These are phyloP conservation scores for Dyspetes luteomarginatus DNA, from an alignment of 2,888 invertebrate genomes.

Conservation along the genomic window DNA sequence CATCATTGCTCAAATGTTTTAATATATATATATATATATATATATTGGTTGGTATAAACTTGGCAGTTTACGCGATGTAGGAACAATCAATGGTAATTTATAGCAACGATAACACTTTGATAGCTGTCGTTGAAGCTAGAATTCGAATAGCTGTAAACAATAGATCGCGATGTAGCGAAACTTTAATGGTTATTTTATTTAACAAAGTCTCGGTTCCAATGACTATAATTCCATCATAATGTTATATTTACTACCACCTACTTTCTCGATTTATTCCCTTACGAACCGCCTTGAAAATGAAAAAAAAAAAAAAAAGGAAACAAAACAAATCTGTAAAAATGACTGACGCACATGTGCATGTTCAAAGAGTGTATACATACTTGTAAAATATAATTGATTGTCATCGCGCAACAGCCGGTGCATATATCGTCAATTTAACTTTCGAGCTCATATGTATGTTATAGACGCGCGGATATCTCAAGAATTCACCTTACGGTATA, in stretches of 20 bases:
- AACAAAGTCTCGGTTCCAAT: conserved; percentile 34
- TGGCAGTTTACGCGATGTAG: conserved; percentile 25
- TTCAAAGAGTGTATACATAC: conserved; percentile 12
- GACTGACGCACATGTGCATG: background rate
- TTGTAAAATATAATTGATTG: conserved; percentile 52
- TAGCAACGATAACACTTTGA: conserved; percentile 46
- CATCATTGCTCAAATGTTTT: background rate
- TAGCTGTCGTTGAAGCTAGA: conserved; percentile 19
- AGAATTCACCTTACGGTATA: conserved; percentile 41
- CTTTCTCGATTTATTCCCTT: conserved; percentile 36
- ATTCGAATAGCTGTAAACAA: conserved; percentile 49
- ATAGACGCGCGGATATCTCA: conserved; percentile 8
- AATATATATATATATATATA: background rate
- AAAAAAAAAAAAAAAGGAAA: conserved; percentile 6
- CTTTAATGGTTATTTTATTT: conserved; percentile 49
- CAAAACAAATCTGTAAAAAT: conserved; percentile 4
- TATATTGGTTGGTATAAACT: conserved; percentile 21
- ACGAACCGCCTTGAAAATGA: background rate
- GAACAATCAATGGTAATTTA: conserved; percentile 48
- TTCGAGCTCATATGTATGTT: conserved; percentile 16
- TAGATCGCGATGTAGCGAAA: conserved; percentile 34
- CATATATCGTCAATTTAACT: conserved; percentile 36
- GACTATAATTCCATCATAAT: conserved; percentile 41
- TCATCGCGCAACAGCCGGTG: conserved; percentile 27
- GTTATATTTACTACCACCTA: conserved; percentile 41